Conservation (phyloP, 2,888 invertebrate genomes). For the Drosophila colorata region DNA sequence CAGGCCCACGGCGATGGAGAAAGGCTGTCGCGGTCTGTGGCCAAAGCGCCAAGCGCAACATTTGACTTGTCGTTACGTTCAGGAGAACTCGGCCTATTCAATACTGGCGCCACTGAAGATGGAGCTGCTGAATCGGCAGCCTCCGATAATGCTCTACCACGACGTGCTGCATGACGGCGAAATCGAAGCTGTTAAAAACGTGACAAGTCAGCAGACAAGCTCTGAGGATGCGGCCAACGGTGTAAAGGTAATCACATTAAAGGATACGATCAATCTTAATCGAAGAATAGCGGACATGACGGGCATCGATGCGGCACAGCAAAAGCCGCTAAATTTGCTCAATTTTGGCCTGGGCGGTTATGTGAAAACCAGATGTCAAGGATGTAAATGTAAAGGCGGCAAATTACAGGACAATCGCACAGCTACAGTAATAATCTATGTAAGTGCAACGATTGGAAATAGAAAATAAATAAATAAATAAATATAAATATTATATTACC, state of each 20-base stretch:
- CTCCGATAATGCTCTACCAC: slow-evolving; percentile 44
- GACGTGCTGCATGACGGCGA: slow-evolving; percentile 43
- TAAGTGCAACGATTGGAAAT: slow-evolving; percentile 14
- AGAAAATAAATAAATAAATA: too few relatives aligned
- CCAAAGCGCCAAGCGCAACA: slow-evolving; percentile 2
- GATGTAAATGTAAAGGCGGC: not conserved
- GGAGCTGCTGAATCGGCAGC: slow-evolving; percentile 36
- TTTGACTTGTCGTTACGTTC: slow-evolving; percentile 33
- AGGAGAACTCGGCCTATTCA: slow-evolving; percentile 11
- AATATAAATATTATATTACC: not conserved
- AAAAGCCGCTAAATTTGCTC: slow-evolving; percentile 22
- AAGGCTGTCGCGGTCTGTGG: slow-evolving; percentile 52
- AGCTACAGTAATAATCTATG: slow-evolving; percentile 41
- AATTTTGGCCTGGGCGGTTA: slow-evolving; percentile 44
- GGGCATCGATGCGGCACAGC: slow-evolving; percentile 10
- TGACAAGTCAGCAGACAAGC: not conserved
- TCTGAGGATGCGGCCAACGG: not conserved
- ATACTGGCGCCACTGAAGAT: slow-evolving; percentile 51
- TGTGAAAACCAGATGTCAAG: slow-evolving; percentile 13
- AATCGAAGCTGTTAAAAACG: slow-evolving; percentile 18
- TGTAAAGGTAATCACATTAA: not conserved
- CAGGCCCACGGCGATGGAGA: slow-evolving; percentile 24
- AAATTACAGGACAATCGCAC: slow-evolving; percentile 6
- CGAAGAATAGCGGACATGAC: slow-evolving; percentile 34
- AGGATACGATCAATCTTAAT: slow-evolving; percentile 2